These are phyloP conservation scores for Cetoscarus ocellatus DNA, from an alignment of 2,797 vertebrate genomes.

Conservation along the genomic window DNA sequence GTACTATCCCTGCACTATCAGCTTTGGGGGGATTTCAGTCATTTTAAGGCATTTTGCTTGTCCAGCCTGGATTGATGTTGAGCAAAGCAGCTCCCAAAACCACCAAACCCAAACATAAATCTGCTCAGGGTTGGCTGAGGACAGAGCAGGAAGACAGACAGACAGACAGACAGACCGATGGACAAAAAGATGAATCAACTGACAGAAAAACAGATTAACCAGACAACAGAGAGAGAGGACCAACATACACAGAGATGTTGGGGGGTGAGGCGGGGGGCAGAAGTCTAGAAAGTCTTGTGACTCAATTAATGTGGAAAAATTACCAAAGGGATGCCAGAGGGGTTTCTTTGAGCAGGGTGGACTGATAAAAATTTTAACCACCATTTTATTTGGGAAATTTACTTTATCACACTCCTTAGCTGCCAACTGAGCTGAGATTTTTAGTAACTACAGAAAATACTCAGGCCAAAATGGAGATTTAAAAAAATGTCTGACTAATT, in stretches of 20 bases:
- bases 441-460: too few relatives aligned
- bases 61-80: conserved; percentile 71
- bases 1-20: conserved; percentile 73
- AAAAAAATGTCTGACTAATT: too few relatives aligned
- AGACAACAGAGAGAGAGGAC: not conserved
- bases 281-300: conserved; percentile 58
- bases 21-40: conserved; percentile 76
- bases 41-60: conserved; percentile 75
- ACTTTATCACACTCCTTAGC: conserved; percentile 2
- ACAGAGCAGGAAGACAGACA: conserved; percentile 32
- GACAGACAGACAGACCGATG: conserved; percentile 8
- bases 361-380: conserved; percentile 42
- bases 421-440: too few relatives aligned
- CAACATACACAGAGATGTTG: conserved; percentile 28
- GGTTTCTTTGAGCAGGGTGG: conserved; percentile 47
- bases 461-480: too few relatives aligned
- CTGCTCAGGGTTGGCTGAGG: conserved; percentile 60
- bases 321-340: conserved; percentile 32
- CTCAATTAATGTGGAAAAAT: conserved; percentile 55
- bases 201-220: not conserved
- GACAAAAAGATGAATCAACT: not conserved
- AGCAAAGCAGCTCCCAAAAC: conserved; percentile 72
- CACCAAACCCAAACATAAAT: conserved; percentile 66
- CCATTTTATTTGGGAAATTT: conserved; percentile 41
- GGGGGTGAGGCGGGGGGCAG: conserved; percentile 40